These are phyloP conservation scores for Barnardius zonarius DNA, from an alignment of 2,113 vertebrate genomes.

Conservation along the genomic window DNA sequence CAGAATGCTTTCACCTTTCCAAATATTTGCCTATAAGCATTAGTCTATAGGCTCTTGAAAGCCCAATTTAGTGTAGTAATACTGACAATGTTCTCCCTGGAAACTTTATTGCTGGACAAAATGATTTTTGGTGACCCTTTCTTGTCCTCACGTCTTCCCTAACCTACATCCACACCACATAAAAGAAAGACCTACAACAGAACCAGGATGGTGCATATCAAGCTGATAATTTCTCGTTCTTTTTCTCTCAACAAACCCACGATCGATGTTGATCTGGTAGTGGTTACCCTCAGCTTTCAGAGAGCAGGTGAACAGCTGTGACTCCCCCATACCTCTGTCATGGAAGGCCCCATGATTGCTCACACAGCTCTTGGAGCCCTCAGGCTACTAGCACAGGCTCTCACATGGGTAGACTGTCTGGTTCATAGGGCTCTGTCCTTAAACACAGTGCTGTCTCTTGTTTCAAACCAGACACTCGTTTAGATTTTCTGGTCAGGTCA, in stretches of 20 bases:
- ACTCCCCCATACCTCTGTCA: neutral
- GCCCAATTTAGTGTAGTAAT: neutral
- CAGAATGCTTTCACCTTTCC: neutral
- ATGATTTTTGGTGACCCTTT: neutral
- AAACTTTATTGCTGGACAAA: neutral
- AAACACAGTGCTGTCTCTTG: neutral
- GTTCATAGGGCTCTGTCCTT: neutral
- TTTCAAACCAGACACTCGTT: neutral
- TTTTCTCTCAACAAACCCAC: neutral
- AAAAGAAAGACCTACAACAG: neutral
- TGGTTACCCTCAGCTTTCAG: accelerated
- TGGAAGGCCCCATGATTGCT: no score
- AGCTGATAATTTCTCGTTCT: no score
- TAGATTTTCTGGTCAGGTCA: neutral
- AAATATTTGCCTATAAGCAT: neutral
- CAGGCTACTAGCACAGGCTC: neutral
- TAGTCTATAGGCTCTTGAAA: neutral
- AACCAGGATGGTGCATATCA: neutral
- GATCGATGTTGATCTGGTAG: accelerated
- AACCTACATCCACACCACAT: neutral
- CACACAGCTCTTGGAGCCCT: neutral
- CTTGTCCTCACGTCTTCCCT: neutral
- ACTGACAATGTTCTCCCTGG: neutral
- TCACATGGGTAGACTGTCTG: accelerated
- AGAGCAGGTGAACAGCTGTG: neutral